A percentile compares a stretch with the other conserved stretches of the same genome.
Conservation (phyloP, 23 tunicate species). For the Halocynthia roretzi region DNA sequence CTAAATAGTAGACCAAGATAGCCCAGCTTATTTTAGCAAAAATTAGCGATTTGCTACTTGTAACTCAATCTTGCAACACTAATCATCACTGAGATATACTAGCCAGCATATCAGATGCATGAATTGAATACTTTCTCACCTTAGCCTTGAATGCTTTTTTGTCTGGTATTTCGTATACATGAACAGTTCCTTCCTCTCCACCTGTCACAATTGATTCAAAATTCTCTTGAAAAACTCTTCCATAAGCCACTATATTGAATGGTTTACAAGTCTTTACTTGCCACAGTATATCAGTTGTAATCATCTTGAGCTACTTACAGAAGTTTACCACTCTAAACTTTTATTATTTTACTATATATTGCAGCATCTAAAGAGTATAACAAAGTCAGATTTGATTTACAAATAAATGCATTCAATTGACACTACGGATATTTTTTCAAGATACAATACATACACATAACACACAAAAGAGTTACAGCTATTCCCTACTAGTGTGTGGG, state of each 20-base stretch:
- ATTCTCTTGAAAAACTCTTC: constrained; percentile 48
- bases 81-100: too few relatives aligned
- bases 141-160: background rate
- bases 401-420: too few relatives aligned
- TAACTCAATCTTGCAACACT: too few relatives aligned
- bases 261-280: constrained; percentile 3
- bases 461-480: too few relatives aligned
- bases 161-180: constrained; percentile 41
- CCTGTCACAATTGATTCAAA: constrained; percentile 42
- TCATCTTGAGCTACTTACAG: background rate
- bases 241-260: constrained; percentile 62
- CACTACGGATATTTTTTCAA: too few relatives aligned
- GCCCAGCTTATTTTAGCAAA: too few relatives aligned
- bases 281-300: constrained; percentile 21
- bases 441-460: too few relatives aligned
- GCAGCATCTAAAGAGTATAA: constrained; percentile 2
- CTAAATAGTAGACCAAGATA: too few relatives aligned
- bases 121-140: background rate
- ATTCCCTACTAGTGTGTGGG: too few relatives aligned
- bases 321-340: background rate
- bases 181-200: constrained; percentile 69
- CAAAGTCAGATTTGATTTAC: background rate
- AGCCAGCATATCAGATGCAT: background rate
- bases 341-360: background rate
- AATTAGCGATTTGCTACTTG: too few relatives aligned